These are phyloP conservation scores for Heliconius hortense DNA, from an alignment of 2,888 invertebrate genomes.

Conservation along the genomic window DNA sequence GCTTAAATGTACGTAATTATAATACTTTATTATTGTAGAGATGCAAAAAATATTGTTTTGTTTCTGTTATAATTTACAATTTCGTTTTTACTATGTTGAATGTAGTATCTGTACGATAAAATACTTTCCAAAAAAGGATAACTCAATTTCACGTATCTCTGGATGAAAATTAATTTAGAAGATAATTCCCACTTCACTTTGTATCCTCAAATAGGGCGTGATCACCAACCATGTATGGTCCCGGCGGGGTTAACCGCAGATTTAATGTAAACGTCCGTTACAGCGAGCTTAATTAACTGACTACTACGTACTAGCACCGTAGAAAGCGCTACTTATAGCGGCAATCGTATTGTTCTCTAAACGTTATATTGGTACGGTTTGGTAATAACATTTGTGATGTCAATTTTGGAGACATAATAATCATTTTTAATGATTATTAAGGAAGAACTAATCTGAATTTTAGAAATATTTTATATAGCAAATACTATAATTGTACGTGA, in stretches of 20 bases:
- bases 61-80: not conserved
- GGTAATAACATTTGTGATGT: not conserved
- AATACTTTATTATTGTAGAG: not conserved
- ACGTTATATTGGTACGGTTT: not conserved
- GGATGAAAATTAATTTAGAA: slow-evolving; percentile 6
- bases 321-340: slow-evolving; percentile 7
- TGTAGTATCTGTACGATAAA: not conserved
- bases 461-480: not conserved
- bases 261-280: slow-evolving; percentile 35
- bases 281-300: slow-evolving; percentile 22
- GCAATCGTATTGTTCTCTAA: not conserved
- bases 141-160: not conserved
- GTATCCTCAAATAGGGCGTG: slow-evolving; percentile 24
- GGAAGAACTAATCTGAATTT: not conserved
- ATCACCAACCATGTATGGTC: slow-evolving; percentile 20
- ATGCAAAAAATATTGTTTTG: not conserved
- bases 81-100: not conserved
- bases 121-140: not conserved
- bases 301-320: slow-evolving; percentile 9
- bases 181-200: slow-evolving; percentile 25
- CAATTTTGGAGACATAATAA: not conserved
- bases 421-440: not conserved
- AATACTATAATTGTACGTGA: not conserved
- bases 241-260: slow-evolving; percentile 26
- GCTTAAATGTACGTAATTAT: too few species aligned